phyloP scores from a whole-genome alignment of 1,140 invertebrate species.

The Nymphalis io region DNA sequence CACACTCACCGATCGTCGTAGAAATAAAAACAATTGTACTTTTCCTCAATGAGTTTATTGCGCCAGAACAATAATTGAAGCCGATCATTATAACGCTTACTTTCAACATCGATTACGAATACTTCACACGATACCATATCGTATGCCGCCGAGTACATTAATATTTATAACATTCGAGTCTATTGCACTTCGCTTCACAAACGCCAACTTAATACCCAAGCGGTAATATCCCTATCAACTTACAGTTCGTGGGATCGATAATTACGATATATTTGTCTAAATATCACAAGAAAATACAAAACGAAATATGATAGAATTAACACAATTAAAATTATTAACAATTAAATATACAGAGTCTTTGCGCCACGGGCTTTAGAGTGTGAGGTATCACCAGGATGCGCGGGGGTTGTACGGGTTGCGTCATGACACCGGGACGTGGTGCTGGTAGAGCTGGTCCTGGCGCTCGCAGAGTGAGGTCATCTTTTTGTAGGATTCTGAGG shows the following conservation, averaged over 20 bases:
- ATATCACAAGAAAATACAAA: conserved; percentile 81
- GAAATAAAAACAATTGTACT: conserved; percentile 73
- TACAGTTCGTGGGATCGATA: conserved; percentile 75
- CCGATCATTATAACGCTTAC: conserved; percentile 79
- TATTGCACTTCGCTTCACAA: conserved; percentile 75
- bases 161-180: conserved; percentile 70
- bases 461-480: conserved; percentile 80
- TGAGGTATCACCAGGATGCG: conserved; percentile 67
- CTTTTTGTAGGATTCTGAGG: conserved; percentile 76
- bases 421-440: conserved; percentile 81
- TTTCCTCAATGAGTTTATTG: conserved; percentile 79
- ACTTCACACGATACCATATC: conserved; percentile 73
- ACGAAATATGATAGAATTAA: conserved; percentile 79
- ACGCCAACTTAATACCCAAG: conserved; percentile 61
- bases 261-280: conserved; percentile 79
- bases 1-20: conserved; percentile 46
- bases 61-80: conserved; percentile 80
- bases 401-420: conserved; percentile 60
- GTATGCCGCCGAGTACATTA: conserved; percentile 62
- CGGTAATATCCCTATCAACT: conserved; percentile 71
- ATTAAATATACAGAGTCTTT: conserved; percentile 72
- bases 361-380: conserved; percentile 45
- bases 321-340: conserved; percentile 79
- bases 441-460: conserved; percentile 79
- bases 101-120: conserved; percentile 80